These are phyloP conservation scores for Ophioninae sp. DNA, from an alignment of 2,888 invertebrate genomes.

Conservation along the genomic window DNA sequence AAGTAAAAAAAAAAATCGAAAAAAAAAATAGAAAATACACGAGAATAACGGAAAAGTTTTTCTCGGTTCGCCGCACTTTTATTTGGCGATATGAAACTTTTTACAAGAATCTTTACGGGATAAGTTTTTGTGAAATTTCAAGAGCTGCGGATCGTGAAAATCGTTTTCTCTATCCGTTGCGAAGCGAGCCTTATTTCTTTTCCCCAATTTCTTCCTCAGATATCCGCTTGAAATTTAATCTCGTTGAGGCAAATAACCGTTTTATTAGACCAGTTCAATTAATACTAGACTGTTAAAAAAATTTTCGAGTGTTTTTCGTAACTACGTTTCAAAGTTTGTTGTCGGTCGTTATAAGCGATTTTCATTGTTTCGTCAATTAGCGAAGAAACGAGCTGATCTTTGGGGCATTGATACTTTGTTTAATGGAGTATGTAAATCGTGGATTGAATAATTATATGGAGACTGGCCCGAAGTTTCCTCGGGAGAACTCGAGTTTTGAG, in stretches of 20 bases:
- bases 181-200: neutral
- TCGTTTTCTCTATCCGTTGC: neutral
- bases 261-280: neutral
- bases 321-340: neutral
- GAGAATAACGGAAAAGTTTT: constrained; percentile 33
- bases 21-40: constrained; percentile 9
- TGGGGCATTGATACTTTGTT: neutral
- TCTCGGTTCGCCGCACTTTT: constrained; percentile 63
- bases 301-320: neutral
- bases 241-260: neutral
- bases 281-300: neutral
- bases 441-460: constrained; percentile 29
- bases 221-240: neutral
- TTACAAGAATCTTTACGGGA: constrained; percentile 74
- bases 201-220: neutral
- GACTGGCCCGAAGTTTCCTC: constrained; percentile 2
- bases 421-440: neutral
- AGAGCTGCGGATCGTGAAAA: constrained; percentile 43
- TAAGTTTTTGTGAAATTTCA: constrained; percentile 71
- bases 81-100: constrained; percentile 76
- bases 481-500: constrained; percentile 51
- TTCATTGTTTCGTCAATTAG: neutral
- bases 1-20: constrained; percentile 24
- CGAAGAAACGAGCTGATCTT: neutral
- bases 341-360: neutral